A percentile compares a stretch with the other conserved stretches of the same genome.
phyloP scores from a whole-genome alignment of 2,113 vertebrate genomes.

The Mixornis gularis region DNA sequence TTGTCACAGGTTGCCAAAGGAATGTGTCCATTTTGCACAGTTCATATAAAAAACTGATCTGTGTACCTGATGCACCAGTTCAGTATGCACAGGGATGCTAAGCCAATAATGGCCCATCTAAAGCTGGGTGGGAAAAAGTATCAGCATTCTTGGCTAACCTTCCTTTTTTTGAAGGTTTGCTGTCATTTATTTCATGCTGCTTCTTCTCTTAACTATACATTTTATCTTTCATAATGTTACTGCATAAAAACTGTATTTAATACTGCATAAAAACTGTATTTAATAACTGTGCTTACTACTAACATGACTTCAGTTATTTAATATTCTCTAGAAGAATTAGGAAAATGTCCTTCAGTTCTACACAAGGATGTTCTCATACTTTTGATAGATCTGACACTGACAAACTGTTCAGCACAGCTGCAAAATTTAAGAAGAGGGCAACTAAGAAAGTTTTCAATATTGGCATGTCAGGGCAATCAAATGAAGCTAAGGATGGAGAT shows the following conservation, averaged over 20 bases:
- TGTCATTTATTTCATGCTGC: not conserved
- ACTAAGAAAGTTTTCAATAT: not conserved
- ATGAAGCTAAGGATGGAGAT: not conserved
- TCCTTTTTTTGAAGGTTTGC: not conserved
- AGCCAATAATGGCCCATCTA: not conserved
- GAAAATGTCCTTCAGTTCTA: not conserved
- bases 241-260: not conserved
- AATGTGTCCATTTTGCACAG: not conserved
- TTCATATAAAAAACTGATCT: not conserved
- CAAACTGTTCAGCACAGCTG: not conserved
- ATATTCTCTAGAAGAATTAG: not conserved
- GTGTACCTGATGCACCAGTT: not conserved
- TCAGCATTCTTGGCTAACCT: not conserved
- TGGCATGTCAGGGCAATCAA: not conserved
- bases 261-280: not conserved
- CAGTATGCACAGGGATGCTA: not conserved
- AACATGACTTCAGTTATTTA: not conserved
- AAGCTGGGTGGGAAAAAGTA: not conserved
- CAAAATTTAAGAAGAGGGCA: not conserved
- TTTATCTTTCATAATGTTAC: not conserved
- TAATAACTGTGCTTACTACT: not conserved
- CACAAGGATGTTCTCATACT: not conserved
- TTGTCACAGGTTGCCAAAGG: not conserved
- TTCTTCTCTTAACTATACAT: not conserved
- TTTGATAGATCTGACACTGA: not conserved